These are phyloP conservation scores for Pollenia amentaria DNA, from an alignment of 2,888 invertebrate species.

Conservation along the genomic window DNA sequence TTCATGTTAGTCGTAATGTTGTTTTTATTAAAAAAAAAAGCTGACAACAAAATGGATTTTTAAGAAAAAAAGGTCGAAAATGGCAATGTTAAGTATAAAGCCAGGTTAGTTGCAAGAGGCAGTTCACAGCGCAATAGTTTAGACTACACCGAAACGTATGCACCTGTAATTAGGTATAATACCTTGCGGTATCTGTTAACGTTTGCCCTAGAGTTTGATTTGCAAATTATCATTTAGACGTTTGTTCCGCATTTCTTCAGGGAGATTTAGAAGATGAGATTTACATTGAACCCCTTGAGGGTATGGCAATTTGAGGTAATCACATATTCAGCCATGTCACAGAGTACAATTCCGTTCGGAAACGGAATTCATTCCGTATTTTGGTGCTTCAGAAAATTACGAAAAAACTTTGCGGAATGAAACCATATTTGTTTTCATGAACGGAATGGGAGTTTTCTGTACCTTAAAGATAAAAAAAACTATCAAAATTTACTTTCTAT, in stretches of 20 bases:
- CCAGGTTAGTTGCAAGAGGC: conserved; percentile 75
- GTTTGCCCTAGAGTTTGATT: conserved; percentile 35
- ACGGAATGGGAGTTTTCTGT: no score
- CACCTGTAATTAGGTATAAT: conserved; percentile 36
- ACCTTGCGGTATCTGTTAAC: conserved; percentile 20
- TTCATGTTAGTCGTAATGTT: conserved; percentile 40
- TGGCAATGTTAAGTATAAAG: conserved; percentile 46
- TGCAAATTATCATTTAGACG: conserved; percentile 40
- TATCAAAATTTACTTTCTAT: no score
- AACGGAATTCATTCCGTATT: no score
- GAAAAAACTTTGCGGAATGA: no score
- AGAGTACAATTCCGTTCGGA: no score
- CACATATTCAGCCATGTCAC: no score
- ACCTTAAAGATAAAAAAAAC: no score
- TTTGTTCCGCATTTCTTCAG: conserved; percentile 56
- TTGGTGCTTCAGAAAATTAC: no score
- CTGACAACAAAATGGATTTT: conserved; percentile 62
- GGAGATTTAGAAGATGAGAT: conserved; percentile 48
- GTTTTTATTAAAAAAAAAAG: conserved; percentile 43
- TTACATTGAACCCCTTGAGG: conserved; percentile 35
- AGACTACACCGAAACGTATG: conserved; percentile 70
- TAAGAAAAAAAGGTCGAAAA: conserved; percentile 73
- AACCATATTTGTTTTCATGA: no score
- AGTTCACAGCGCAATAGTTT: conserved; percentile 74
- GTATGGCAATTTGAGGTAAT: conserved; percentile 43